phyloP scores from a whole-genome alignment of 2,113 vertebrate species.

The Gobius niger region DNA sequence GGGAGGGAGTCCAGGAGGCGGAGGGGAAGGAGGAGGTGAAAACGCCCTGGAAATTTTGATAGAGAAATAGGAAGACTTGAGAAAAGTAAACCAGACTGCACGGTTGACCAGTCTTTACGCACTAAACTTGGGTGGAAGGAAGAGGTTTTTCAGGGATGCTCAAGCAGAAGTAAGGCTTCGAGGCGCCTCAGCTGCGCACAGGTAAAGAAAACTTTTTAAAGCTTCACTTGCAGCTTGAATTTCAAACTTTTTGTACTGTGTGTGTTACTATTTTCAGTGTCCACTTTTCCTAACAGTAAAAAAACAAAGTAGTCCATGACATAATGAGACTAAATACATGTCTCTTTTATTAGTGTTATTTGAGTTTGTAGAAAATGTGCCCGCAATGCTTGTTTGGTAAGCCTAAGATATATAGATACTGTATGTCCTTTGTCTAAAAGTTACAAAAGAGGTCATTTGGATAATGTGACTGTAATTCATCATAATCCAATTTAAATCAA shows the following conservation, averaged over 20 bases:
- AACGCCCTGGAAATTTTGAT: conserved; percentile 70
- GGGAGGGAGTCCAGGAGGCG: conserved; percentile 48
- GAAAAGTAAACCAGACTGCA: conserved; percentile 53
- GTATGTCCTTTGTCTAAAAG: not conserved
- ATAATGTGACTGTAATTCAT: not conserved
- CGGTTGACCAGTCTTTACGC: conserved; percentile 49
- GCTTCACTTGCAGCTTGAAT: not conserved
- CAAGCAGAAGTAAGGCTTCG: conserved; percentile 68
- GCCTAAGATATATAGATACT: no score
- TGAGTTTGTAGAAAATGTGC: not conserved
- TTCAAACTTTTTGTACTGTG: not conserved
- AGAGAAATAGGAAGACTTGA: conserved; percentile 57
- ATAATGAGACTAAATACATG: no score
- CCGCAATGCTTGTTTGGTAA: no score
- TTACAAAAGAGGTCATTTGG: not conserved
- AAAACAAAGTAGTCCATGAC: not conserved
- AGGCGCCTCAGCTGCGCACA: conserved; percentile 66
- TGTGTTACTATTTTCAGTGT: not conserved
- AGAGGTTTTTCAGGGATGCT: conserved; percentile 76
- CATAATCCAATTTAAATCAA: conserved; percentile 15
- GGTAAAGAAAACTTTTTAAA: conserved; percentile 56
- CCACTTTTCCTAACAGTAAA: not conserved
- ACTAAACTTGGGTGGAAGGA: conserved; percentile 64
- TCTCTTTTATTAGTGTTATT: conserved; percentile 7
- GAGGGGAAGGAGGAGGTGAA: conserved; percentile 51